Conservation (phyloP, 2,797 vertebrate species). For the Hybognathus amarus region DNA sequence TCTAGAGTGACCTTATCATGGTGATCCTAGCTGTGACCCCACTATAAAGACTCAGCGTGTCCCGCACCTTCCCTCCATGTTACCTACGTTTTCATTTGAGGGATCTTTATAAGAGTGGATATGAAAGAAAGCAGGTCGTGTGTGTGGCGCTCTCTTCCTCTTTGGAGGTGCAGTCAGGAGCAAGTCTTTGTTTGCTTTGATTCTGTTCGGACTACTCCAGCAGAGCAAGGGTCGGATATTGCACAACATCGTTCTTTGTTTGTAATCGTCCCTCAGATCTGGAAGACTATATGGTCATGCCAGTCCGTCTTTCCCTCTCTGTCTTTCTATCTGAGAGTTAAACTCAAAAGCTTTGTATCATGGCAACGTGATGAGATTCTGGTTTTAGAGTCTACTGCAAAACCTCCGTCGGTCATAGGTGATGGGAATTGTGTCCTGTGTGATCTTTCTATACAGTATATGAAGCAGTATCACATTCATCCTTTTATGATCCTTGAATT, state of each 20-base stretch:
- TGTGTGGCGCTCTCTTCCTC: conserved; percentile 72
- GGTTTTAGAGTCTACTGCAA: conserved; percentile 3
- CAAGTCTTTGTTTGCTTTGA: conserved; percentile 81
- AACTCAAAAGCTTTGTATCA: conserved; percentile 53
- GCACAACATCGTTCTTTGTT: conserved; percentile 78
- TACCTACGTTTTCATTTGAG: conserved; percentile 77
- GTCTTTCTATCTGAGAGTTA: conserved; percentile 20
- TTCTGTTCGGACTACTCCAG: conserved; percentile 75
- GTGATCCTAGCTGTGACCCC: conserved; percentile 80
- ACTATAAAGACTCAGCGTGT: conserved; percentile 70
- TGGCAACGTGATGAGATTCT: conserved; percentile 30
- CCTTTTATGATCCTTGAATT: background rate
- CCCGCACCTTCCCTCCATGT: conserved; percentile 68
- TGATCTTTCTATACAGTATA: background rate
- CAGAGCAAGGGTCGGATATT: conserved; percentile 76
- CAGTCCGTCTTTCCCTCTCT: conserved; percentile 59
- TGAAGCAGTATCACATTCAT: background rate
- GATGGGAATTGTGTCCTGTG: background rate
- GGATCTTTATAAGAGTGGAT: conserved; percentile 83
- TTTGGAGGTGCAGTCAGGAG: conserved; percentile 77
- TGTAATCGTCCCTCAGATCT: conserved; percentile 80
- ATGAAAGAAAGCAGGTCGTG: conserved; percentile 80
- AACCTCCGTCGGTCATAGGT: background rate
- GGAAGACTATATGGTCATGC: conserved; percentile 32
- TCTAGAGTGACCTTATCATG: conserved; percentile 80